Base-by-base conservation (phyloP, 2,113 vertebrate species). In the Drymodes brunneopygia region DNA sequence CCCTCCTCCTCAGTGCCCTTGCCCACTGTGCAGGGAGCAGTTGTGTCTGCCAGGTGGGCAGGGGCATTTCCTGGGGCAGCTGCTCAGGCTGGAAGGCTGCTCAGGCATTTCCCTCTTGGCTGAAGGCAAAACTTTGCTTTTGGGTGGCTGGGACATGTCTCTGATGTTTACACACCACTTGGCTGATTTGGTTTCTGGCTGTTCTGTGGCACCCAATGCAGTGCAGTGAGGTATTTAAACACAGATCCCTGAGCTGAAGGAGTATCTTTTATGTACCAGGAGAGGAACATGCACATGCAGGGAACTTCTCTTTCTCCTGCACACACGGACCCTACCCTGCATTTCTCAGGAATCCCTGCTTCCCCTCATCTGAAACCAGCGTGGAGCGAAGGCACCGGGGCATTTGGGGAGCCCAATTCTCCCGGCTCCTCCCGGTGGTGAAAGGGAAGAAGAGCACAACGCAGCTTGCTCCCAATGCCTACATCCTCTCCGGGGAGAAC, bases 341-440 rank as follows among this genome's bases (percentile, higher is more conserved):
- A 1, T 28, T 40, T 42, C 70, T 7, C 47, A 35, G 38, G 36
- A 36, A 56, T 21, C 27, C 40, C 60, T 54, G 23, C 66, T 60
- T 9, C 81, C 35, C 2, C n/a, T 10, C 33, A 8, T 6, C 66
- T 15, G 5, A 21, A 38, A 0, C 3, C 28, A 18, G 20, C 1
- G 9, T 6, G 47, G 25, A 25, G 33, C 6, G 12, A 25, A 19
- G 58, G 47, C 40, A 12, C 27, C 0, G 36, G 92, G 94, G 85
- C 88, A 74, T 28, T 64, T 67, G 44, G 22, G 71, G 51, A 81
- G 19, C 60, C 33, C 60, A 21, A 11, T 74, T 75, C 60, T 78
- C 21, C 48, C 82, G 67, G 56, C 82, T 79, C 75, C 90, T 94
- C 94, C 90, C 9, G 0, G 47, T 29, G 85, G 72, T 57, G 12